phyloP scores from a whole-genome alignment of 37 sponge, comb jelly and placozoan genomes.

The Axinella damicornis region DNA sequence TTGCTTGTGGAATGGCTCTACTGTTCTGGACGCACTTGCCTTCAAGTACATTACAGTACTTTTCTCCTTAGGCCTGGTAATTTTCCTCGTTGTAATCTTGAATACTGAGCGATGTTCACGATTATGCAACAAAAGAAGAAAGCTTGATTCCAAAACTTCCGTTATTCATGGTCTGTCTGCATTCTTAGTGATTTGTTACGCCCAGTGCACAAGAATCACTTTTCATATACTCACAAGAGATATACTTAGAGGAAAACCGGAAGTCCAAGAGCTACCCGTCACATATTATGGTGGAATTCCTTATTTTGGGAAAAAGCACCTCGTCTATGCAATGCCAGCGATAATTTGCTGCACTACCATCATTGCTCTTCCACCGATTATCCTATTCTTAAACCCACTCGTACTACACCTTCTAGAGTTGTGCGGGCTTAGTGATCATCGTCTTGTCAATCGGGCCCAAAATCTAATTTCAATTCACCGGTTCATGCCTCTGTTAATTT shows the following conservation, averaged over 20 bases:
- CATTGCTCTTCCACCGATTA: constrained; percentile 4
- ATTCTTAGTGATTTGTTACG: constrained; percentile 41
- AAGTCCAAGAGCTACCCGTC: not conserved
- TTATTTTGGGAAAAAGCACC: constrained; percentile 4
- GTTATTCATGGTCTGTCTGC: constrained; percentile 50
- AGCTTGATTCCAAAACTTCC: constrained; percentile 5
- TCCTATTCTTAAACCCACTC: constrained; percentile 23
- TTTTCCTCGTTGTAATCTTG: not conserved
- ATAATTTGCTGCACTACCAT: not conserved
- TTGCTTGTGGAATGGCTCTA: constrained; percentile 41
- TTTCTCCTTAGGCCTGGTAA: constrained; percentile 26
- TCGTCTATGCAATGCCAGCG: constrained; percentile 34
- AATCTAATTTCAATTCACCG: no score
- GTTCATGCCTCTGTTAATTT: constrained; percentile 26
- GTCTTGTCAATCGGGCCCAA: not conserved
- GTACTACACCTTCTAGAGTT: not conserved
- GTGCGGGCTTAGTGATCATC: constrained; percentile 21
- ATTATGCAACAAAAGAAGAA: not conserved
- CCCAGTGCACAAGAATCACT: constrained; percentile 10
- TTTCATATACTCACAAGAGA: constrained; percentile 3
- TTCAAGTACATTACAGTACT: constrained; percentile 53
- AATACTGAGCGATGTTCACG: not conserved
- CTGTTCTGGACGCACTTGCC: constrained; percentile 27
- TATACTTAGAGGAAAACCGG: not conserved
- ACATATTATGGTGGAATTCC: constrained; percentile 31